Evolutionary conservation across 92 coral and sea anemone genomes (phyloP), one percentile per base, ranked within the genome.

Genomic region (Meandrina meandrites): DNA sequence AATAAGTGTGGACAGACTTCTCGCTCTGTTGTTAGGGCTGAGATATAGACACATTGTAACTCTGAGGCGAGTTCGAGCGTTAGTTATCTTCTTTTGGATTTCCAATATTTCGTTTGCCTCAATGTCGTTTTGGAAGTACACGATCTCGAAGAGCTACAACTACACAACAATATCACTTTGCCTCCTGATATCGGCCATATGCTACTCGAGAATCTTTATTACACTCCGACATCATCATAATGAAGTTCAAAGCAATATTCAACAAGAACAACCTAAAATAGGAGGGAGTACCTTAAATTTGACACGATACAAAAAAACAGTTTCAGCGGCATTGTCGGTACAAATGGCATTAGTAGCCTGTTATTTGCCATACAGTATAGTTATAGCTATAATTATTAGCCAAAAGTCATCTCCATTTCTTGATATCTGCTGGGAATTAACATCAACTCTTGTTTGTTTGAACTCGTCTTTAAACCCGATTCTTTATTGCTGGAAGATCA

Each of bases 1-100:
- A 40, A 74, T 74, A 74, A 77, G 80, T 28, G 45, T 77, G 11
- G 80, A 77, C 80, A 48, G 80, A 77, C 80, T 77, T 77, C 80
- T 77, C n/a, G 80, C 80, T 77, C 64, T 77, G 64, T 77, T 48
- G 80, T 77, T 77, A 13, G 36, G 80, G 28, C 8, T 77, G 24
- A 77, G 80, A 47, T 77, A 77, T 64, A 77, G 64, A 42, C 54
- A 40, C 6, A 50, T 37, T 22, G 56, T 74, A 37, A 74, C 78
- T 74, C 8, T 54, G 60, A 15, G 60, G 60, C 21, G 60, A 13
- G 60, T 54, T 16, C 60, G 60, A 54, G 60, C 22, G 22, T 54
- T 54, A 15, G 60, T 54, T 54, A 16, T 54, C 60, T 54, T 6
- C 60, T 54, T 54, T 54, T 54, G 60, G 60, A 54, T 54, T 13